Base-by-base conservation (phyloP, 2,888 invertebrate genomes). In the Gerris lacustris region DNA sequence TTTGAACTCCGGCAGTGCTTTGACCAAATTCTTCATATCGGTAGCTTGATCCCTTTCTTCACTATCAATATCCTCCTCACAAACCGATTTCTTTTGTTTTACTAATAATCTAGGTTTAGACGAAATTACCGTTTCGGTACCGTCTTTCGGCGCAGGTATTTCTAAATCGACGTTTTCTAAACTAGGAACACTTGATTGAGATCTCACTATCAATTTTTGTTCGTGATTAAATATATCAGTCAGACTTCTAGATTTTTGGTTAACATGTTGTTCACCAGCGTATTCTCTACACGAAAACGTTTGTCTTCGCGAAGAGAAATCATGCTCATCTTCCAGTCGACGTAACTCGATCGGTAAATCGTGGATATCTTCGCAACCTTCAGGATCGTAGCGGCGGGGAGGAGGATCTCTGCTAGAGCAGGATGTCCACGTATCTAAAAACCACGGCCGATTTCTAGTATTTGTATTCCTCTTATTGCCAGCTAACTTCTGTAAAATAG, bases 321-420 rank as follows among this genome's bases (percentile, higher is more conserved):
- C 76, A 68, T 73, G 72, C 66, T 76, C 79, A 75, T 87, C 87
- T 78, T 91, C 91, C 72, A 94, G 83, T 63, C 93, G 86, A 45
- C 94, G 85, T 70, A 95, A 81, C 81, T 95, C 95, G 71, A 95
- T 95, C 5, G 93, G 94, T 74, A 94, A 83, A 79, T 94, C 92
- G 63, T 75, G 75, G 66, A 77, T 76, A 75, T 85, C 85, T 74
- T 86, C 83, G 75, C 86, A 86, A 69, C 84, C 84, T 74, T 86
- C 84, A 7, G 82, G 81, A 75, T 86, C 85, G 76, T 82, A 82
- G 69, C 80, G 77, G 69, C 79, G 79, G 6, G 79, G 78, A 15
- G 80, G 78, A 78, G 80, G 76, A 69, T 74, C 83, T 81, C 77
- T 83, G 82, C 31, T 83, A 80, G 76, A 79, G 77, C 74, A 79